A percentile compares a stretch with the other conserved stretches of the same genome.
phyloP scores from a whole-genome alignment of 2,888 invertebrate genomes.

The Yponomeuta cagnagella region DNA sequence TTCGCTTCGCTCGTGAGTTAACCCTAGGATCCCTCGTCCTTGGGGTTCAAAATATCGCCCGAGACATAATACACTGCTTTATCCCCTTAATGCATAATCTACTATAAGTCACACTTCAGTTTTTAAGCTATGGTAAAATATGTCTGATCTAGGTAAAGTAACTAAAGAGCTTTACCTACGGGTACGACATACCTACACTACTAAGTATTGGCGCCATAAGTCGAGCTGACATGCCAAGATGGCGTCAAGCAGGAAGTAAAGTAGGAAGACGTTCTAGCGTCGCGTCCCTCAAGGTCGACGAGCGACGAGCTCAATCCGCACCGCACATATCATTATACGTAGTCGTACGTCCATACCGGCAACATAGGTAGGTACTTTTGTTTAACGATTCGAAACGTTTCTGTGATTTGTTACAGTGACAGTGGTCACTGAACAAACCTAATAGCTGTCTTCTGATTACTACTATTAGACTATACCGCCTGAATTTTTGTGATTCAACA shows the following conservation, averaged over 20 bases:
- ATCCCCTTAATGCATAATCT: no score
- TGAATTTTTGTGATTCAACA: background rate
- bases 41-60: no score
- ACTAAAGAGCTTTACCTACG: no score
- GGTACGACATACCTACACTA: no score
- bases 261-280: constrained; percentile 69
- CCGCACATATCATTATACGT: constrained; percentile 34
- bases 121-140: no score
- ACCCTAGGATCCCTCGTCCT: no score
- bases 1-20: no score
- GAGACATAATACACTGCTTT: no score
- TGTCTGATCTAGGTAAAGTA: no score
- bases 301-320: constrained; percentile 42
- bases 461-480: constrained; percentile 1
- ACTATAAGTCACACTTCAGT: no score
- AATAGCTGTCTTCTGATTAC: background rate
- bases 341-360: constrained; percentile 32
- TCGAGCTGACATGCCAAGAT: constrained; percentile 44
- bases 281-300: constrained; percentile 63
- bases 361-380: constrained; percentile 37
- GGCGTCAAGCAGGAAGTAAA: constrained; percentile 67
- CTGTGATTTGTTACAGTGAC: constrained; percentile 17
- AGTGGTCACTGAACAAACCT: background rate
- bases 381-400: constrained; percentile 52
- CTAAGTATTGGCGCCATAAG: constrained; percentile 8